A percentile compares a stretch with the other conserved stretches of the same genome.
Conservation (phyloP, 1,140 invertebrate genomes). For the Paracyclopina nana region DNA sequence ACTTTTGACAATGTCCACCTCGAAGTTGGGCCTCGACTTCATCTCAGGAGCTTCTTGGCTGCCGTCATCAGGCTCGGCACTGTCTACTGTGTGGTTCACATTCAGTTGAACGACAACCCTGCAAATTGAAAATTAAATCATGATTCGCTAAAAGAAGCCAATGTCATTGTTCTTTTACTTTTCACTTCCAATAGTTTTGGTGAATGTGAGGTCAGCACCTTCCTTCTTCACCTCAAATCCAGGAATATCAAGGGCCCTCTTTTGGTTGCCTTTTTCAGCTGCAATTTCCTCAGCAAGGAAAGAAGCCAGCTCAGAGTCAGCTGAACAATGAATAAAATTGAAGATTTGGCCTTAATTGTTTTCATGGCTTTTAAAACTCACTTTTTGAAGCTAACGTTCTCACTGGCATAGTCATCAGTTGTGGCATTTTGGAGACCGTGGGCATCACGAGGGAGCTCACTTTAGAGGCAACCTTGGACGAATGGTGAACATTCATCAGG, state of each 20-base stretch:
- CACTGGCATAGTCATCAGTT: no score
- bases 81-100: slow-evolving; percentile 72
- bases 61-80: slow-evolving; percentile 39
- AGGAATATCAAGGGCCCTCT: slow-evolving; percentile 46
- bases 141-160: not conserved
- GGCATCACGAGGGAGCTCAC: no score
- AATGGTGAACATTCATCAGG: no score
- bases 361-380: no score
- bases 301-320: slow-evolving; percentile 60
- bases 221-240: slow-evolving; percentile 40
- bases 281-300: slow-evolving; percentile 72
- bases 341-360: no score
- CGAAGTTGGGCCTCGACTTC: slow-evolving; percentile 66
- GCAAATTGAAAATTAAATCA: not conserved
- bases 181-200: not conserved
- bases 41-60: slow-evolving; percentile 42
- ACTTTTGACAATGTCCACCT: slow-evolving; percentile 47
- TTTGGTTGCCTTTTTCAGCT: slow-evolving; percentile 60
- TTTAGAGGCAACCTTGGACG: no score
- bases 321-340: no score
- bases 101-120: slow-evolving; percentile 55
- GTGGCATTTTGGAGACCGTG: no score
- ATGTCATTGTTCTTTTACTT: not conserved
- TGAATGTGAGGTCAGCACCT: slow-evolving; percentile 3
- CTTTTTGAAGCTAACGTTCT: no score